Conservation (phyloP, 2,113 vertebrate genomes). For the Podarcis raffonei region DNA sequence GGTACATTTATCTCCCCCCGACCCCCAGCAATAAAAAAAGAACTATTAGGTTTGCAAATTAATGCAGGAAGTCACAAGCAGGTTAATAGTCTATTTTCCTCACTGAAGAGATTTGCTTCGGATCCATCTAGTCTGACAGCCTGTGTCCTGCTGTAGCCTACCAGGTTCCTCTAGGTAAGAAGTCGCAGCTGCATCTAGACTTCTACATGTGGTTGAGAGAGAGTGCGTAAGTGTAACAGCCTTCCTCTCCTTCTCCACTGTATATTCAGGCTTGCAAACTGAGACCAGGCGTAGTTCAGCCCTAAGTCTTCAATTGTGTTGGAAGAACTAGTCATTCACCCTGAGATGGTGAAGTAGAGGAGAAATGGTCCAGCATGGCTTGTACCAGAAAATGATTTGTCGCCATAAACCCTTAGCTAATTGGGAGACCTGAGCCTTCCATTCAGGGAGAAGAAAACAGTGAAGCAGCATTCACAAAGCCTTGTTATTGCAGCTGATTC, state of each 20-base stretch:
- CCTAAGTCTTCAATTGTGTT: background rate
- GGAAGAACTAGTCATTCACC: background rate
- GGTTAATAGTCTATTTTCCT: slow-evolving; percentile 13
- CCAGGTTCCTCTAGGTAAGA: background rate
- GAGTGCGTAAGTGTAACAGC: background rate
- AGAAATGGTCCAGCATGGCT: background rate
- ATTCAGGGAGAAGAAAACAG: background rate
- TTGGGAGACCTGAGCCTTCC: background rate
- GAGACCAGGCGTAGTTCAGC: background rate
- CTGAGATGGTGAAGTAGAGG: background rate
- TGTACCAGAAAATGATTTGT: background rate
- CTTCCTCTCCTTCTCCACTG: background rate
- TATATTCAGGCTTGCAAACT: background rate
- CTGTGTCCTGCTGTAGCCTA: background rate
- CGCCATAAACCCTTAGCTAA: background rate
- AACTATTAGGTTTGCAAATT: background rate
- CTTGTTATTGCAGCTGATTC: background rate
- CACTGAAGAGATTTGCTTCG: background rate
- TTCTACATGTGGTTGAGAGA: too few relatives aligned
- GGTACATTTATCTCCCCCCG: background rate
- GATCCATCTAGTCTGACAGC: background rate
- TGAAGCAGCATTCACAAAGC: too few relatives aligned
- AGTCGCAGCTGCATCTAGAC: background rate
- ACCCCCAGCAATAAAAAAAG: background rate
- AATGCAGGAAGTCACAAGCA: slow-evolving; percentile 6